These are phyloP conservation scores for Phyllotreta striolata DNA, from an alignment of 2,888 invertebrate species.

Conservation along the genomic window DNA sequence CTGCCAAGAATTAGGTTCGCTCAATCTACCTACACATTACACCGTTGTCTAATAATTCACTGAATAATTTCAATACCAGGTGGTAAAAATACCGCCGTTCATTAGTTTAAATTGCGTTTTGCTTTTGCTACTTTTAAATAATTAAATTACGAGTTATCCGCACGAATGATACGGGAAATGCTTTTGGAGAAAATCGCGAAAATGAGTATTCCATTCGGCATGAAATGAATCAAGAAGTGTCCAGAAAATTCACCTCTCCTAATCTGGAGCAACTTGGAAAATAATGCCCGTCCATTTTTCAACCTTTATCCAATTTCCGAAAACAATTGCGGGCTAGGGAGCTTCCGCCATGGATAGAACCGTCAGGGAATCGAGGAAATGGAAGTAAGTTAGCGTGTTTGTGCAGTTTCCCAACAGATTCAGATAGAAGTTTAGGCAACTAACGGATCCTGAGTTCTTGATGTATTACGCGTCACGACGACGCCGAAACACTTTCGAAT, in stretches of 20 bases:
- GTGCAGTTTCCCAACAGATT: constrained; percentile 43
- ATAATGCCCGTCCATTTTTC: constrained; percentile 58
- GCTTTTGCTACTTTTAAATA: too few relatives aligned
- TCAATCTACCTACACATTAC: constrained; percentile 9
- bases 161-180: too few relatives aligned
- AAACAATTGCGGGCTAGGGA: constrained; percentile 58
- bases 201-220: background rate
- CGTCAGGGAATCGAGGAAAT: constrained; percentile 48
- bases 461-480: constrained; percentile 51
- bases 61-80: constrained; percentile 4
- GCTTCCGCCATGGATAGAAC: constrained; percentile 42
- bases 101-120: too few relatives aligned
- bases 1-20: constrained; percentile 18
- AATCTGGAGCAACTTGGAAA: constrained; percentile 39
- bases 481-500: constrained; percentile 50
- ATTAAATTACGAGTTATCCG: too few relatives aligned
- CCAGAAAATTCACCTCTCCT: constrained; percentile 23
- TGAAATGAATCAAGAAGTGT: constrained; percentile 22
- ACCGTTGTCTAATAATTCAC: constrained; percentile 11
- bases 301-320: constrained; percentile 63
- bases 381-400: constrained; percentile 52
- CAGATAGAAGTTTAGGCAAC: constrained; percentile 40
- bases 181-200: too few relatives aligned
- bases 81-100: background rate
- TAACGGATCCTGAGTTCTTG: constrained; percentile 39